phyloP scores from a whole-genome alignment of 1,140 invertebrate species.

The Rhizoglyphus robini region DNA sequence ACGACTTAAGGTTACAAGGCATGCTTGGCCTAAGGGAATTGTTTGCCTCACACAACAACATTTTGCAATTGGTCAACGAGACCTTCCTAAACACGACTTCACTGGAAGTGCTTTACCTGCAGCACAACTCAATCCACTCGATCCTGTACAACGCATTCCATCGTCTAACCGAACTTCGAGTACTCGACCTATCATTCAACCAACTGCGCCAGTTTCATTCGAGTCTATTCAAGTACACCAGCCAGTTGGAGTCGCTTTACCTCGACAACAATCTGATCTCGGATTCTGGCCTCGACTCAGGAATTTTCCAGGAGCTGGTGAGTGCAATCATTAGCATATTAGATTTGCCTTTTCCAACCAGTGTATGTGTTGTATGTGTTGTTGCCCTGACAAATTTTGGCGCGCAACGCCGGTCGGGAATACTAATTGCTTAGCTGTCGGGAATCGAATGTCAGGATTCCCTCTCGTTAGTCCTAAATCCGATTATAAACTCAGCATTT shows the following conservation, averaged over 20 bases:
- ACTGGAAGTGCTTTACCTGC: slow-evolving; percentile 65
- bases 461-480: too few species aligned
- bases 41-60: slow-evolving; percentile 78
- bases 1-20: slow-evolving; percentile 62
- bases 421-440: too few species aligned
- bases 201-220: slow-evolving; percentile 59
- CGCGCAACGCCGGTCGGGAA: too few species aligned
- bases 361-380: too few species aligned
- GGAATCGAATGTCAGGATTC: too few species aligned
- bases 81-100: slow-evolving; percentile 60
- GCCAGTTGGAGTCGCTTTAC: slow-evolving; percentile 62
- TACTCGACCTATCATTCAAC: slow-evolving; percentile 71
- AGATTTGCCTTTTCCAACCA: not conserved
- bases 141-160: slow-evolving; percentile 57
- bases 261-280: slow-evolving; percentile 77
- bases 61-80: slow-evolving; percentile 61
- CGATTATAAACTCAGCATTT: too few species aligned
- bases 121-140: slow-evolving; percentile 65
- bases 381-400: too few species aligned
- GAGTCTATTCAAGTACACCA: slow-evolving; percentile 55
- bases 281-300: slow-evolving; percentile 50
- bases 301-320: slow-evolving; percentile 56
- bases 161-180: slow-evolving; percentile 55
- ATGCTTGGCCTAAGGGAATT: slow-evolving; percentile 59
- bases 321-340: too few species aligned